These are phyloP conservation scores for Pseudoatta argentina DNA, from an alignment of 1,140 invertebrate genomes.

Conservation along the genomic window DNA sequence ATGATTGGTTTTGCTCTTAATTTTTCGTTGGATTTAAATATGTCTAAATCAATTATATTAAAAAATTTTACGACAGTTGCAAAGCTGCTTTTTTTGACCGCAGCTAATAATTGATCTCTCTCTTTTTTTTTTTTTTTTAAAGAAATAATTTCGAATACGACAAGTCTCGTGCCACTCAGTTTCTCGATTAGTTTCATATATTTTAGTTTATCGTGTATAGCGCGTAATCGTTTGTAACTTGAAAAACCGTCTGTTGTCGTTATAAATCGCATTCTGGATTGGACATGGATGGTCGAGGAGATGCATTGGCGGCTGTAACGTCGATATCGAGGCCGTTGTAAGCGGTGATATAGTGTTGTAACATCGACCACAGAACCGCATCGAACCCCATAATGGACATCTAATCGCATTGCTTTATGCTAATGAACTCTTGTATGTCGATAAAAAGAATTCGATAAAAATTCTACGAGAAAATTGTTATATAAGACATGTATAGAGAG, in stretches of 20 bases:
- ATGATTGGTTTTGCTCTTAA: no score
- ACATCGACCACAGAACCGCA: slow-evolving; percentile 42
- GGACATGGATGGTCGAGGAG: slow-evolving; percentile 60
- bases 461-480: neutral
- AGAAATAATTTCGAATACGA: neutral
- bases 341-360: slow-evolving; percentile 59
- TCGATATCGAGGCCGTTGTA: slow-evolving; percentile 60
- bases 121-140: neutral
- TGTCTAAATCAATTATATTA: no score
- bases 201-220: slow-evolving; percentile 13
- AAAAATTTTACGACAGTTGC: no score
- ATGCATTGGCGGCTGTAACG: slow-evolving; percentile 49
- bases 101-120: neutral
- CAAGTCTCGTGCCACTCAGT: neutral
- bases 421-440: slow-evolving; percentile 18
- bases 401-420: slow-evolving; percentile 48
- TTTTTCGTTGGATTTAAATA: no score
- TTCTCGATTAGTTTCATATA: slow-evolving; percentile 43
- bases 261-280: slow-evolving; percentile 60
- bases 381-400: slow-evolving; percentile 45
- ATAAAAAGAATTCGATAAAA: slow-evolving; percentile 11
- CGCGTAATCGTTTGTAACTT: slow-evolving; percentile 30
- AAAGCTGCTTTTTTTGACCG: no score
- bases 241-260: slow-evolving; percentile 53
- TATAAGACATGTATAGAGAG: neutral